Conservation (phyloP, 2,888 invertebrate species). For the Nebria salina region DNA sequence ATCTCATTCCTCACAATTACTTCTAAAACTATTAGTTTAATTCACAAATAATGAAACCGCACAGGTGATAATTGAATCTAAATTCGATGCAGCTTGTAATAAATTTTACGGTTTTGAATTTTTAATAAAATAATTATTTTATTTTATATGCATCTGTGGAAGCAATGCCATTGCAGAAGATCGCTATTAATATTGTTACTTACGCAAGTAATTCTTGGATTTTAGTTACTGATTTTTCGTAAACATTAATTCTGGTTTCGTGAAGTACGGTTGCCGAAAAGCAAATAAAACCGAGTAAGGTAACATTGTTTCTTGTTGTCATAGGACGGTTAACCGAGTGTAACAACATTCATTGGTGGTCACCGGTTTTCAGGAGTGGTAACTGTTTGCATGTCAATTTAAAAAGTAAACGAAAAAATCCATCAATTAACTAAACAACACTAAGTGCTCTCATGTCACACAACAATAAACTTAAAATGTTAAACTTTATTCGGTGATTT, state of each 20-base stretch:
- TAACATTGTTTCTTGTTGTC: conserved; percentile 10
- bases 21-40: neutral
- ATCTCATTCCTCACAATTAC: neutral
- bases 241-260: neutral
- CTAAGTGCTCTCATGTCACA: conserved; percentile 28
- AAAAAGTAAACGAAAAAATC: conserved; percentile 40
- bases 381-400: conserved; percentile 43
- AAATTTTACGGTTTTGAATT: neutral
- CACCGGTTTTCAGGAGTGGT: conserved; percentile 13
- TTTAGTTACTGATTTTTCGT: neutral
- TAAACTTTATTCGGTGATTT: neutral
- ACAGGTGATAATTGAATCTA: neutral
- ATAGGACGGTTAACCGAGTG: neutral
- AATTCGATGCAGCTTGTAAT: neutral
- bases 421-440: conserved; percentile 39
- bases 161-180: too few species aligned
- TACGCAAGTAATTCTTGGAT: too few species aligned
- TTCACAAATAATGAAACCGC: neutral
- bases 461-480: neutral
- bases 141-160: neutral
- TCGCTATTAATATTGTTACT: too few species aligned
- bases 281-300: neutral
- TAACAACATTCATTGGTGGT: conserved; percentile 15
- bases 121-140: neutral
- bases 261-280: neutral